Evolutionary conservation across 2,113 vertebrate species (phyloP).

Genomic region (Ictalurus furcatus): DNA sequence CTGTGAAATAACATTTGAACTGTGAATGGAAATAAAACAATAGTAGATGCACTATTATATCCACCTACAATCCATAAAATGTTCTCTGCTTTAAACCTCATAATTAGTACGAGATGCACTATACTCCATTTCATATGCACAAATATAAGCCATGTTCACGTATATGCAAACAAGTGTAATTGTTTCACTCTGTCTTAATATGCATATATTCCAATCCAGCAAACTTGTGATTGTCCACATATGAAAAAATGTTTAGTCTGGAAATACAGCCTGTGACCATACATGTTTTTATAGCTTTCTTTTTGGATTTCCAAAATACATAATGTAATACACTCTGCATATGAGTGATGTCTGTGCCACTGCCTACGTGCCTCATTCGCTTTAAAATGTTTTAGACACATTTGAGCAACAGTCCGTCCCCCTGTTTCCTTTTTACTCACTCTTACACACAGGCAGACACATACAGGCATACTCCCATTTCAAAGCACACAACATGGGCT

Average conservation of each 20-base stretch:
- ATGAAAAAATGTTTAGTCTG: neutral
- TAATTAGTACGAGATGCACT: neutral
- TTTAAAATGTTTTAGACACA: constrained; percentile 54
- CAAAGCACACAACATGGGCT: constrained; percentile 41
- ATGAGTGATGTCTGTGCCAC: constrained; percentile 35
- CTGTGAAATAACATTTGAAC: constrained; percentile 32
- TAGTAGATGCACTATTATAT: neutral
- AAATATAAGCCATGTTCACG: constrained; percentile 56
- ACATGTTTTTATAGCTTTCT: neutral
- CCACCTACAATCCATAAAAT: neutral
- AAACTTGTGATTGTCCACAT: neutral
- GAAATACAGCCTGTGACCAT: neutral
- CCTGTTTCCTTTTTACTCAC: constrained; percentile 42
- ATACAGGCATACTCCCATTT: constrained; percentile 27
- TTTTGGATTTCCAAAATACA: neutral
- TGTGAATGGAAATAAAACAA: constrained; percentile 32
- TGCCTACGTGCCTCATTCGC: constrained; percentile 48
- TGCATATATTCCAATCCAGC: constrained; percentile 4
- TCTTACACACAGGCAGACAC: constrained; percentile 31
- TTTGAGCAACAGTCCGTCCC: constrained; percentile 56
- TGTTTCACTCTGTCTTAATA: constrained; percentile 64
- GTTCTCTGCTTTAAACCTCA: neutral
- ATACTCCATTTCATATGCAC: constrained; percentile 1
- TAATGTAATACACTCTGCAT: constrained; percentile 12
- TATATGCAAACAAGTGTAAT: constrained; percentile 66